Evolutionary conservation across 2,113 vertebrate species (phyloP), one percentile per base, ranked within the genome.

Genomic region (Polyodon spathula): DNA sequence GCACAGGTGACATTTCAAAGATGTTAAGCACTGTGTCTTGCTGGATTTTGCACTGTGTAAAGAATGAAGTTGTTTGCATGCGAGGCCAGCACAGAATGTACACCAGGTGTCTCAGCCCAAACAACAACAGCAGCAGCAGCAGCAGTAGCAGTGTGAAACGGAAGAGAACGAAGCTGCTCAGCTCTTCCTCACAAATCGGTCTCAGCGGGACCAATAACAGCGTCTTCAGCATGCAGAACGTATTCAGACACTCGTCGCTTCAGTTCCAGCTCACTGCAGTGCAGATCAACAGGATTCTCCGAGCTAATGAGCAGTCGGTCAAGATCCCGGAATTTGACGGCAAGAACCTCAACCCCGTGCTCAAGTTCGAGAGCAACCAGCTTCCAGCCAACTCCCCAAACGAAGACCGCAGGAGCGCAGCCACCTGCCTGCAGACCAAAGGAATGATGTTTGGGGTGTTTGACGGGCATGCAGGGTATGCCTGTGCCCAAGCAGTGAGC

Each of bases 381-480:
- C 61, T 98, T 65, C 81, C 90, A 15, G 93, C 95, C 42, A 98
- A 98, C 71, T 80, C 78, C 11, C 94, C 95, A 0, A 86, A 88
- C 14, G 93, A 98, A 71, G 95, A 98, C 79, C 87, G 92, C 8
- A 79, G 85, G 40, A 92, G 92, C 37, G 82, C 87, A 4, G 92
- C 90, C 55, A 89, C 88, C 5, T 95, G 93, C 74, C 66, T 94
- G 61, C 89, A 89, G 78, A 90, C 90, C 7, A 88, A 77, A 1
- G 94, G 94, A n/a, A 89, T 94, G 83, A 79, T 97, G 73, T 97
- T 98, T 37, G 96, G 94, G 0, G 75, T 98, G 61, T 98, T 97
- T 0, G 96, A 98, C 0, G 94, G 96, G 2, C 96, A 98, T 0
- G 93, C 91, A 0, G 95, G 95, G 5, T 86, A 89, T 5, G 90